Evolutionary conservation across 2,797 vertebrate genomes (phyloP).

Genomic region (Sebastes paucispinis): DNA sequence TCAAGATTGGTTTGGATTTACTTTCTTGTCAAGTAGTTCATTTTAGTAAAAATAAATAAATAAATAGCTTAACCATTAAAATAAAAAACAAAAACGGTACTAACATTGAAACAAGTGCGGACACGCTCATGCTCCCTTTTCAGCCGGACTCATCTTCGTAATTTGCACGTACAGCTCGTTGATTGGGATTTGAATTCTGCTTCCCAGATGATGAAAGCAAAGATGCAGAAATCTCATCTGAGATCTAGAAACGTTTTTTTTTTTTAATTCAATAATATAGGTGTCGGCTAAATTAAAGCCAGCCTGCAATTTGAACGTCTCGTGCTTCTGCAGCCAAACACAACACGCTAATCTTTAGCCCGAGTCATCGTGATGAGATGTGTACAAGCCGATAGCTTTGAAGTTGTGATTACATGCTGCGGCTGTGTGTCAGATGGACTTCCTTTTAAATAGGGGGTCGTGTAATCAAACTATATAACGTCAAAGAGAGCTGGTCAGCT

Average conservation of each 20-base stretch:
- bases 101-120: neutral
- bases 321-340: constrained; percentile 42
- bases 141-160: constrained; percentile 13
- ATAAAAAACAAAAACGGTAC: neutral
- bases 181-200: constrained; percentile 36
- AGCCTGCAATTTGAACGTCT: constrained; percentile 18
- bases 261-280: constrained; percentile 16
- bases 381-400: constrained; percentile 31
- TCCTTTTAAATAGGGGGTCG: constrained; percentile 17
- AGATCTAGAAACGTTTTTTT: constrained; percentile 13
- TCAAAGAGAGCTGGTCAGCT: constrained; percentile 4
- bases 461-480: constrained; percentile 40
- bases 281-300: constrained; percentile 55
- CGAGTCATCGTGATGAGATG: constrained; percentile 33
- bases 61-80: neutral
- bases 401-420: constrained; percentile 41
- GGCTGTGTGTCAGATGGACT: constrained; percentile 52
- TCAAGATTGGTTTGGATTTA: neutral
- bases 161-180: constrained; percentile 33
- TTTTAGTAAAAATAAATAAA: too few species aligned
- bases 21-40: neutral
- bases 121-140: neutral
- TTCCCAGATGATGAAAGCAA: constrained; percentile 46
- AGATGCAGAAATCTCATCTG: constrained; percentile 10
- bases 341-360: constrained; percentile 44